Evolutionary conservation across 1,140 invertebrate species (phyloP), one percentile per base, ranked within the genome.

Genomic region (Dolichoris vasculosae): DNA sequence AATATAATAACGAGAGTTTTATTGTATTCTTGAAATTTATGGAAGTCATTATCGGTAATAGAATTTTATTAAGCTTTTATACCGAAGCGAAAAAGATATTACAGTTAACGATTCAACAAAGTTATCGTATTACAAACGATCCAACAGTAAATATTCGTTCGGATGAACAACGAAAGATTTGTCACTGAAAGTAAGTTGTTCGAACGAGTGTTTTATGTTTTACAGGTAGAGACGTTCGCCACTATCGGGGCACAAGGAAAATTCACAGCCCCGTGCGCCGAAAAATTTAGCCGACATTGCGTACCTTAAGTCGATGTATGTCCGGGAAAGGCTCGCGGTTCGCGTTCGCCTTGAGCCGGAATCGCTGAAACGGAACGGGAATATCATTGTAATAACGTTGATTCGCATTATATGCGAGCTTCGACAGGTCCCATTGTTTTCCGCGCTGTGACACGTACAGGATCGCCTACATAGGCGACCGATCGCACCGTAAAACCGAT

Each of bases 331-430:
- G 23, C 43, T 26, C 51, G 48, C 82, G 83, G 86, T 87, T 26
- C 23, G 35, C 81, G 85, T 86, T 87, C 88, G 84, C 92, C 92
- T 93, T 93, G 92, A 93, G 91, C 92, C 90, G 90, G 90, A 93
- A 93, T 92, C 91, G 87, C 88, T 91, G 88, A 90, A 80, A 91
- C 88, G 90, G 90, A 93, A 93, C 90, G 86, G 87, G 88, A 88
- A 90, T 67, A 67, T 77, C 78, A 43, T 67, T 80, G 78, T 80
- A 80, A 80, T 46, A 59, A 43, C 9, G 59, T 59, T 64, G 17
- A 67, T 43, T 43, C 59, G 59, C 59, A 80, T 80, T 67, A 67
- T 67, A 9, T 15, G 78, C 40, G 78, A 43, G 64, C 32, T 48
- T 67, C 38, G 59, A 80, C 40, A 69, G 63, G 32, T 69, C 64